Percentiles rank a stretch among this genome's conserved stretches.
These are phyloP conservation scores for Zoanthus sociatus DNA, from an alignment of 92 coral and sea anemone genomes.

Conservation along the genomic window DNA sequence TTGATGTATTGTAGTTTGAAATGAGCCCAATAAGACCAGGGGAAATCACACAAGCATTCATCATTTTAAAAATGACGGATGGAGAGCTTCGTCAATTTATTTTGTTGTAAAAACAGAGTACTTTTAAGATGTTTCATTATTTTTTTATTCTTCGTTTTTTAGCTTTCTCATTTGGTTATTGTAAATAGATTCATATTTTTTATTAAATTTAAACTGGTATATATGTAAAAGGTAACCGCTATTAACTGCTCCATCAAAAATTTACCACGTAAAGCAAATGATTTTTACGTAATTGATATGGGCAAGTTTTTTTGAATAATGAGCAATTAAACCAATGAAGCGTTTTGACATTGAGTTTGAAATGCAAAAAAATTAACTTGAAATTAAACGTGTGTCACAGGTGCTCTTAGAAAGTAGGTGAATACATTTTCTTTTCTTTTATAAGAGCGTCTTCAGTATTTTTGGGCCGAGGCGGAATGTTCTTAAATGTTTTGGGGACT, in stretches of 20 bases:
- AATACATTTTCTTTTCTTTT: too few species aligned
- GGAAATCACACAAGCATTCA: not conserved
- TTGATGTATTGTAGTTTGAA: conserved; percentile 28
- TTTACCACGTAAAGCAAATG: not conserved
- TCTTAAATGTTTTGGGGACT: too few species aligned
- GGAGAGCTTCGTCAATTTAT: not conserved
- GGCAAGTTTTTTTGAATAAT: not conserved
- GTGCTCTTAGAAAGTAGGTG: too few species aligned
- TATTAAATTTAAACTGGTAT: not conserved
- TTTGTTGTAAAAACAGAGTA: not conserved
- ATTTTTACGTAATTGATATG: conserved; percentile 13
- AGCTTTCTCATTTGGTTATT: not conserved
- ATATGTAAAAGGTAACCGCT: conserved; percentile 22
- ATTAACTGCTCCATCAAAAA: conserved; percentile 24
- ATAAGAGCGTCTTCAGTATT: too few species aligned
- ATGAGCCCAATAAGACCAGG: not conserved
- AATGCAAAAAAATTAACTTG: too few species aligned
- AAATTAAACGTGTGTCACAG: too few species aligned
- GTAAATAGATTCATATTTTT: not conserved
- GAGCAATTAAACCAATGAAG: not conserved
- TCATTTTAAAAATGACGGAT: not conserved
- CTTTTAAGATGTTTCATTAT: not conserved
- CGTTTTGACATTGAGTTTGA: too few species aligned
- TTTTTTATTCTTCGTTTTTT: not conserved
- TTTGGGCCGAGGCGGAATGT: too few species aligned